Percentiles rank a stretch among this genome's conserved stretches.
Conservation (phyloP, 2,888 invertebrate species). For the Galeruca laticollis region DNA sequence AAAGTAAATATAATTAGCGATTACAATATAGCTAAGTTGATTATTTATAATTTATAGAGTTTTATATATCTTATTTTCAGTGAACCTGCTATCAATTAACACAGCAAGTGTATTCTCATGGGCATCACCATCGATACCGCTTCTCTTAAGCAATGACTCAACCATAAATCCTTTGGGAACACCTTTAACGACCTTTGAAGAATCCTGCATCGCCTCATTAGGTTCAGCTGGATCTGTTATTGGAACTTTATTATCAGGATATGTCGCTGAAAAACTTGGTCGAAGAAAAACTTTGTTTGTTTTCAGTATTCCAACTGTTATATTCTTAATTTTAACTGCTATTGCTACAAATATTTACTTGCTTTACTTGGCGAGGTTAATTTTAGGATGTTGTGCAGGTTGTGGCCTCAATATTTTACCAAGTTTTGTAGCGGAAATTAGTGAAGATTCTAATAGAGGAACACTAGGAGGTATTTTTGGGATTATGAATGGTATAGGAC, state of each 20-base stretch:
- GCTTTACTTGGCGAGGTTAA: conserved; percentile 69
- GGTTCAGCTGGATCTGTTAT: not conserved
- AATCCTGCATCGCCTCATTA: not conserved
- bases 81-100: conserved; percentile 20
- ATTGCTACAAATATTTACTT: conserved; percentile 22
- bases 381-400: conserved; percentile 75
- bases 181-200: conserved; percentile 6
- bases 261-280: conserved; percentile 62
- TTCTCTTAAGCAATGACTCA: conserved; percentile 1
- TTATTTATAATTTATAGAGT: not conserved
- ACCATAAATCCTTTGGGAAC: conserved; percentile 8
- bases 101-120: conserved; percentile 9
- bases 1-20: no score
- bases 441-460: conserved; percentile 82
- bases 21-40: no score
- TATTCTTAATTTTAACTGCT: conserved; percentile 9
- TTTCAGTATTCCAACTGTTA: conserved; percentile 73
- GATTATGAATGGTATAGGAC: conserved; percentile 76
- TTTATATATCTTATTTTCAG: conserved; percentile 26
- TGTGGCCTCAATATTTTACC: conserved; percentile 79
- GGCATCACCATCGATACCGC: conserved; percentile 10
- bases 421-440: conserved; percentile 88
- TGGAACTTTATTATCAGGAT: not conserved
- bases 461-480: conserved; percentile 78
- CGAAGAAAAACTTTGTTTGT: conserved; percentile 75